phyloP scores from a whole-genome alignment of 2,888 invertebrate genomes.

The Desoria tigrina region DNA sequence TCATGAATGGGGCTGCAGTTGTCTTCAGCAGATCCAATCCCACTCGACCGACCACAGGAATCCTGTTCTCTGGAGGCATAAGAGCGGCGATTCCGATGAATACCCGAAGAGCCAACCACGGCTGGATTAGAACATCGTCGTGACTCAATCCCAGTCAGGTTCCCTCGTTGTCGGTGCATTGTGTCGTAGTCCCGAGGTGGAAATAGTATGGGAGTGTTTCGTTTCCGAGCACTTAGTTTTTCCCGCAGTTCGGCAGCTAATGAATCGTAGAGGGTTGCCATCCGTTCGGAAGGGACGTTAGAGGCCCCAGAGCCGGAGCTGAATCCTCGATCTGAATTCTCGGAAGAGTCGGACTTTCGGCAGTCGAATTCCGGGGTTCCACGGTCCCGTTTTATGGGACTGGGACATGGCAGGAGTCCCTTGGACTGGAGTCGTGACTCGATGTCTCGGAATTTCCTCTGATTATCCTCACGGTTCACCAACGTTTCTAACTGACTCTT shows the following conservation, averaged over 20 bases:
- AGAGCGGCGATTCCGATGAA: conserved; percentile 42
- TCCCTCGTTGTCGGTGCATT: conserved; percentile 76
- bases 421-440: conserved; percentile 64
- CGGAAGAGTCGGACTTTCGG: conserved; percentile 52
- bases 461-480: conserved; percentile 78
- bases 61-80: conserved; percentile 57
- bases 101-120: conserved; percentile 60
- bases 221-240: conserved; percentile 61
- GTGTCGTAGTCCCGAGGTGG: conserved; percentile 95
- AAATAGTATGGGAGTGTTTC: conserved; percentile 73
- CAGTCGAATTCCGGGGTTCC: conserved; percentile 54
- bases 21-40: conserved; percentile 85
- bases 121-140: conserved; percentile 71
- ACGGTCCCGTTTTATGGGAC: conserved; percentile 26
- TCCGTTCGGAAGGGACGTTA: conserved; percentile 56
- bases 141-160: conserved; percentile 71
- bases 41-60: conserved; percentile 79
- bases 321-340: conserved; percentile 53
- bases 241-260: conserved; percentile 86
- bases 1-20: conserved; percentile 65
- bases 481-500: conserved; percentile 80
- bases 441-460: conserved; percentile 79
- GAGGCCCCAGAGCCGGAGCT: conserved; percentile 52
- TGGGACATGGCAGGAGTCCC: conserved; percentile 55
- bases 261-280: conserved; percentile 82